Base-by-base conservation (phyloP, 2,888 invertebrate genomes). In the Tetanocera ferruginea region DNA sequence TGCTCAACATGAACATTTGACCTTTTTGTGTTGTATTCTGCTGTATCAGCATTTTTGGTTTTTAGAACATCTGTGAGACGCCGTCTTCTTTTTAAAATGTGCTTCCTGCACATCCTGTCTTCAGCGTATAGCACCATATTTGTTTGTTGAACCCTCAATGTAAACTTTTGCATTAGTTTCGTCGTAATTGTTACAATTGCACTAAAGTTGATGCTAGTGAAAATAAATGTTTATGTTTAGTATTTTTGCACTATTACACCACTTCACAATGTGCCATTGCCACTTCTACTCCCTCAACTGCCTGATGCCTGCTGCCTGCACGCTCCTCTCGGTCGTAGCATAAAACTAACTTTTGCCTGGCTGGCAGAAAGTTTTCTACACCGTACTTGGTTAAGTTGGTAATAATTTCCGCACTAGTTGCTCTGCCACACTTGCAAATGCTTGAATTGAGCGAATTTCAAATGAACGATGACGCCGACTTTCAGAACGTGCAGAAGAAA, bases 371-470 rank as follows among this genome's bases (percentile, higher is more conserved):
- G 28, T 64, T 67, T 67, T 67, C 67, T 37, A 11, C 43, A 19
- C 23, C 25, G 25, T n/a, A 25, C 23, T 69, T 23, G 17, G 28
- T 60, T 72, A 28, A 72, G 57, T 72, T 72, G 72, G 34, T 72
- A 72, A 72, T 72, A 72, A 72, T 60, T 72, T 72, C 72, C 72
- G 72, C 57, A 60, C 71, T 57, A 72, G 72, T 72, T 72, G 72
- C 72, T 67, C 43, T 57, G 72, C 31, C 23, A 19, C 34, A 34
- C 31, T 34, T 49, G 31, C 64, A 19, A 34, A 31, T 17, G 43
- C 37, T 34, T 2, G n/a, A 34, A 34, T 37, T 28, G 28, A 23
- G 19, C 55, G 19, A 3, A 3, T 6, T 23, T 55, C 23, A 19
- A 55, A 55, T 55, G 19, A 19, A 23, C 55, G 62, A 28, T 25